Base-by-base conservation (phyloP, 2,797 vertebrate species). In the Anableps anableps region DNA sequence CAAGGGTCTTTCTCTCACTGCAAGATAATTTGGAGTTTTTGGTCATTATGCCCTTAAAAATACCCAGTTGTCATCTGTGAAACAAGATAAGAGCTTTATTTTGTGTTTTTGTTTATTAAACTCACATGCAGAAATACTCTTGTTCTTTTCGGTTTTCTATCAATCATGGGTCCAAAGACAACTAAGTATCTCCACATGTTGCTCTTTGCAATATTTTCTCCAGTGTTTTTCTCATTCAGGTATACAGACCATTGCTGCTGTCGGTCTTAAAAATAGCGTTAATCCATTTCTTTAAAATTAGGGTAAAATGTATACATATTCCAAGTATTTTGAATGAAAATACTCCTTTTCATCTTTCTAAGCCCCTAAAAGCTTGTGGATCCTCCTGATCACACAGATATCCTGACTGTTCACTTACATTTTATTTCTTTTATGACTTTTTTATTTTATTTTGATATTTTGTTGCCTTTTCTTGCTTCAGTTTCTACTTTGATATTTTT, bases 1-100 rank as follows among this genome's bases (percentile, higher is more conserved):
- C 74, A 72, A 81, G 34, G 78, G 74, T 74, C 80, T 86, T 66
- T 87, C 80, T 86, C 8, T 23, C 9, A 64, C 16, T 19, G 17
- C 17, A 66, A 66, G 2, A 66, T 66, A 66, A 38, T 21, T 66
- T 23, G 7, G 36, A 66, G 62, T 23, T 38, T 66, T 34, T 66
- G 19, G 31, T 36, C 9, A 2, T 23, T 38, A 38, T 38, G 62
- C 34, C 19, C 23, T 66, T 19, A 36, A 38, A 38, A 38, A 21
- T 38, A 66, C 34, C 34, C 34, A 17, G 34, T 34, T 66, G 34
- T 66, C 34, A 66, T 66, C 62, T 66, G 31, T 66, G 34, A 23
- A 16, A 66, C 19, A 21, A 21, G 21, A 66, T 38, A 38, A 23
- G 19, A 10, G 34, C 62, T 66, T 66, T 38, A 66, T 38, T 66